phyloP scores from a whole-genome alignment of 35 echinoderm and acorn worm species.

The Stichopus chloronotus region DNA sequence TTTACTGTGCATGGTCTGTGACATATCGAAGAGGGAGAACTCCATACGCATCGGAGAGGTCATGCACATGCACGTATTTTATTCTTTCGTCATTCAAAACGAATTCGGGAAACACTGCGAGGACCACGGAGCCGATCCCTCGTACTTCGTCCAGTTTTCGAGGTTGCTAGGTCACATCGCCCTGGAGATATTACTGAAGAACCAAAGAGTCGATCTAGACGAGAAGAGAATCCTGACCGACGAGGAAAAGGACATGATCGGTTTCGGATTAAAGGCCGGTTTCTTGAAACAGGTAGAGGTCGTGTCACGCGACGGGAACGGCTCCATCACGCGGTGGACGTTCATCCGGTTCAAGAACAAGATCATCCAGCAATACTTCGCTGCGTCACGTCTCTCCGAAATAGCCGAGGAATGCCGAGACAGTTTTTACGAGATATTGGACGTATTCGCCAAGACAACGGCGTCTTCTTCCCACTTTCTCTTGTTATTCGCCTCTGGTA shows the following conservation, averaged over 20 bases:
- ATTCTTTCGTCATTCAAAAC: conserved; percentile 54
- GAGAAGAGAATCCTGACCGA: conserved; percentile 21
- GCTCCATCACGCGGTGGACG: background rate
- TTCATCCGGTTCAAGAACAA: conserved; percentile 48
- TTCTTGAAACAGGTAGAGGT: conserved; percentile 16
- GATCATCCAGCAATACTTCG: conserved; percentile 38
- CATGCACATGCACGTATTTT: conserved; percentile 38
- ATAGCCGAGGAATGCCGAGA: background rate
- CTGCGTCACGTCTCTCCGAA: conserved; percentile 2
- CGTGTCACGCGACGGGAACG: background rate
- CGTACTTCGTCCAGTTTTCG: conserved; percentile 30
- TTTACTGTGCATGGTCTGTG: conserved; percentile 35
- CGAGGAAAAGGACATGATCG: conserved; percentile 43
- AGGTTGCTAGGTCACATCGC: conserved; percentile 27
- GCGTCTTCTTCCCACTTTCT: background rate
- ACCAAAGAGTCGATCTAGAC: conserved; percentile 2
- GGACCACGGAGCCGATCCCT: background rate
- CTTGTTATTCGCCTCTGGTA: conserved; percentile 17
- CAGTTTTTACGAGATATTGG: background rate
- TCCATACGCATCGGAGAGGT: conserved; percentile 30
- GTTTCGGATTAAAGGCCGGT: conserved; percentile 7
- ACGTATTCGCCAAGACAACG: background rate
- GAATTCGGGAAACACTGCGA: conserved; percentile 21
- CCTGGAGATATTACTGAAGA: conserved; percentile 33
- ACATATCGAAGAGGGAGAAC: conserved; percentile 19